Evolutionary conservation across 2,113 vertebrate genomes (phyloP), one percentile per base, ranked within the genome.

Genomic region (Strix aluco): DNA sequence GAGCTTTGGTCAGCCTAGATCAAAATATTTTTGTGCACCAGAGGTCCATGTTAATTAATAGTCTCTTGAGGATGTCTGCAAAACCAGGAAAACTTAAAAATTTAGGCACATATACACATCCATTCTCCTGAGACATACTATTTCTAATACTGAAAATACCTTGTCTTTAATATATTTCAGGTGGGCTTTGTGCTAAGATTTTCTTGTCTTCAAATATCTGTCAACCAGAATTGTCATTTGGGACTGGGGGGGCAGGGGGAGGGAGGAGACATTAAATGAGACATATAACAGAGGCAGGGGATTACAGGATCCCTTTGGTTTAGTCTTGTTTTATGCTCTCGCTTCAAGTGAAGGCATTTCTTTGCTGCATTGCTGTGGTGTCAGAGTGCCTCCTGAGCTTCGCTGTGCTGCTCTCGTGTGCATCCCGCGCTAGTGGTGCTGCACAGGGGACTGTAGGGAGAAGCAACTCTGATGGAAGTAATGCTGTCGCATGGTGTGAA

Each of bases 341-440:
- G 1, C 29, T 58, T 25, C 29, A 44, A 52, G 49, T 13, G 20
- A 49, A 84, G n/a, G 38, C 14, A 49, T 23, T n/a, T 42, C 34
- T 36, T 61, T 36, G 52, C 11, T 74, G 17, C 29, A 17, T 73
- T 8, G 3, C 26, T 6, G n/a, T 6, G n/a, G 30, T 44, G 57
- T 34, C 1, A 8, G 22, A n/a, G 26, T 26, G 10, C 32, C 36
- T 67, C 10, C 2, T 7, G 32, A 49, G 25, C 58, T 44, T 67
- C 42, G 10, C 32, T 0, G 0, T 15, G 44, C 83, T 70, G 10
- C 44, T 63, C n/a, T 66, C 29, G 2, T 1, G 2, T 8, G 36
- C 11, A 20, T 10, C 51, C 46, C 18, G 1, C 0, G 0, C 5
- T 20, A 13, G 17, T 22, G 34, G 30, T 42, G 47, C 32, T 59